Percentiles rank a stretch among this genome's conserved stretches.
These are phyloP conservation scores for Microtus oregoni DNA, from an alignment of 2,113 vertebrate species.

Conservation along the genomic window DNA sequence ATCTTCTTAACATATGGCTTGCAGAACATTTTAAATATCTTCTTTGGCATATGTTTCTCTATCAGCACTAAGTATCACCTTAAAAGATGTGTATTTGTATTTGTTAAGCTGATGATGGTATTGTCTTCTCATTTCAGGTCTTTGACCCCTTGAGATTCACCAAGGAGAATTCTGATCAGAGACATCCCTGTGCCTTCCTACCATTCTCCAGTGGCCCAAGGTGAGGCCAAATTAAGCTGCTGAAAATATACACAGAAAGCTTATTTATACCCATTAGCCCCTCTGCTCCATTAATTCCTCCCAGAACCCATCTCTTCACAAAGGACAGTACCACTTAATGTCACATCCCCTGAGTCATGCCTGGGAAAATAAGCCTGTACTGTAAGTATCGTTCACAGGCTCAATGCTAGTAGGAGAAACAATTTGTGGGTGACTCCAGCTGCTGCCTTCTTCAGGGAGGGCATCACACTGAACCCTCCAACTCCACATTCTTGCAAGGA, in stretches of 20 bases:
- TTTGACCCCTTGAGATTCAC: conserved; percentile 95
- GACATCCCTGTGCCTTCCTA: conserved; percentile 92
- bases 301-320: neutral
- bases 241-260: conserved; percentile 29
- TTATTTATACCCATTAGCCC: neutral
- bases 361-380: neutral
- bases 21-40: conserved; percentile 16
- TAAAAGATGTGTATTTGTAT: neutral
- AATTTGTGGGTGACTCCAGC: neutral
- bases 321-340: neutral
- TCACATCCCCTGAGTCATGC: neutral
- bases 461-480: neutral
- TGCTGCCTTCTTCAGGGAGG: neutral
- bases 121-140: conserved; percentile 84
- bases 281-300: neutral
- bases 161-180: conserved; percentile 89
- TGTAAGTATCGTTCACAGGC: neutral
- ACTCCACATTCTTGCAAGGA: neutral
- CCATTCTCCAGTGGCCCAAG: conserved; percentile 92
- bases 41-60: neutral
- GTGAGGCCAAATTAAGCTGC: conserved; percentile 71
- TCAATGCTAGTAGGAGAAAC: neutral
- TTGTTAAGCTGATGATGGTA: neutral
- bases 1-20: conserved; percentile 9
- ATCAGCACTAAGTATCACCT: neutral